phyloP scores from a whole-genome alignment of 2,113 vertebrate species.

The Excalfactoria chinensis region DNA sequence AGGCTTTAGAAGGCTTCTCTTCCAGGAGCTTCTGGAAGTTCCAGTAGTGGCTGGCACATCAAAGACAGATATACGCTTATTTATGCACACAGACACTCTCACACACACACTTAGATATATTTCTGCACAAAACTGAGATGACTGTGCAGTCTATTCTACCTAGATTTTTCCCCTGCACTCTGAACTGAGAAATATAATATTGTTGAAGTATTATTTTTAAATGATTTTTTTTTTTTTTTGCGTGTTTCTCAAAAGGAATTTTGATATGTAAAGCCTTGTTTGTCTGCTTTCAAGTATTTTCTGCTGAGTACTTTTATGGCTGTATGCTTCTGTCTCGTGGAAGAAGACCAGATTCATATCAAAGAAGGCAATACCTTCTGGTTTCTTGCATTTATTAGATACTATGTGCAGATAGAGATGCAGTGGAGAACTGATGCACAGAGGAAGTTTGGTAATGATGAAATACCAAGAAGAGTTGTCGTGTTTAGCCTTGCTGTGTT shows the following conservation, averaged over 20 bases:
- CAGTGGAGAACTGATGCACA: neutral
- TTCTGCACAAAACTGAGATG: neutral
- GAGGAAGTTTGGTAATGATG: neutral
- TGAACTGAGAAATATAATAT: neutral
- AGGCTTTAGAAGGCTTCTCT: neutral
- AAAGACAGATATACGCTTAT: neutral
- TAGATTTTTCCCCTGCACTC: accelerated
- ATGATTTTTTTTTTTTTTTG: neutral
- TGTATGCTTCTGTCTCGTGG: neutral
- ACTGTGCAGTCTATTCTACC: neutral
- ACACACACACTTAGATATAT: neutral
- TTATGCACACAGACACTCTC: neutral
- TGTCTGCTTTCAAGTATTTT: neutral
- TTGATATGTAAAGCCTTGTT: neutral
- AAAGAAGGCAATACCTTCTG: neutral
- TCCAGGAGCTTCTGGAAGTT: neutral
- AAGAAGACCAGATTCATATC: neutral
- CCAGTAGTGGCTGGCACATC: neutral
- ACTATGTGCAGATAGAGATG: neutral
- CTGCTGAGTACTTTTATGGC: neutral
- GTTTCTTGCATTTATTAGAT: neutral
- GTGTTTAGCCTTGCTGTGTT: neutral
- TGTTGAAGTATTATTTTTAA: neutral
- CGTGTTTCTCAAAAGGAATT: neutral
- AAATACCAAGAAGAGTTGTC: neutral